Conservation (phyloP, 2,797 vertebrate species). For the Morus bassanus region DNA sequence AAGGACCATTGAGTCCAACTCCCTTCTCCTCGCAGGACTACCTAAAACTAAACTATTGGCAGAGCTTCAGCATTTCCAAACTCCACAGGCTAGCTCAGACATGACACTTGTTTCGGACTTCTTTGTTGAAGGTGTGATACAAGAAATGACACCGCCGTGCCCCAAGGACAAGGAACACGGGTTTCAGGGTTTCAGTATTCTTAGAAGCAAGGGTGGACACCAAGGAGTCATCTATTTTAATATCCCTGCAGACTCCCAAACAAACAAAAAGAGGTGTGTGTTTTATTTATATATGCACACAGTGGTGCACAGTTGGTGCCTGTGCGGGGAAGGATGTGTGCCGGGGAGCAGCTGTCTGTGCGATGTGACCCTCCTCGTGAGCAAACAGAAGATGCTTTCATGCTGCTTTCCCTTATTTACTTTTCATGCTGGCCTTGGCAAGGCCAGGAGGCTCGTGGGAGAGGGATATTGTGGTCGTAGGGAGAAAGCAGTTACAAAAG, state of each 20-base stretch:
- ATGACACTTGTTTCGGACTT: not conserved
- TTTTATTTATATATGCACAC: not conserved
- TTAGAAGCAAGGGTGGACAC: not conserved
- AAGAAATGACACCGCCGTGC: rapidly evolving
- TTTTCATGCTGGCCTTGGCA: rapidly evolving
- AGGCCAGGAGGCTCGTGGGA: not conserved
- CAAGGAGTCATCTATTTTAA: not conserved
- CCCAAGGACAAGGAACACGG: rapidly evolving
- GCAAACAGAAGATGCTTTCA: not conserved
- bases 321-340: not conserved
- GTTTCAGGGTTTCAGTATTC: not conserved
- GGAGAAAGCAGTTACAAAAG: not conserved
- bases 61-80: not conserved
- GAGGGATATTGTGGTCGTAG: not conserved
- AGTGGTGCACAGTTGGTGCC: not conserved
- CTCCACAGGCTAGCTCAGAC: not conserved
- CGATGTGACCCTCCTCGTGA: not conserved
- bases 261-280: not conserved
- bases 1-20: not conserved
- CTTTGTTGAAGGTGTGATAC: not conserved
- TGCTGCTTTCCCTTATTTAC: not conserved
- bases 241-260: not conserved
- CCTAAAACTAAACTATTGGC: not conserved
- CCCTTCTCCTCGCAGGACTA: not conserved
- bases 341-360: not conserved